phyloP scores from a whole-genome alignment of 2,888 invertebrate genomes.

The Microctonus hyperodae region DNA sequence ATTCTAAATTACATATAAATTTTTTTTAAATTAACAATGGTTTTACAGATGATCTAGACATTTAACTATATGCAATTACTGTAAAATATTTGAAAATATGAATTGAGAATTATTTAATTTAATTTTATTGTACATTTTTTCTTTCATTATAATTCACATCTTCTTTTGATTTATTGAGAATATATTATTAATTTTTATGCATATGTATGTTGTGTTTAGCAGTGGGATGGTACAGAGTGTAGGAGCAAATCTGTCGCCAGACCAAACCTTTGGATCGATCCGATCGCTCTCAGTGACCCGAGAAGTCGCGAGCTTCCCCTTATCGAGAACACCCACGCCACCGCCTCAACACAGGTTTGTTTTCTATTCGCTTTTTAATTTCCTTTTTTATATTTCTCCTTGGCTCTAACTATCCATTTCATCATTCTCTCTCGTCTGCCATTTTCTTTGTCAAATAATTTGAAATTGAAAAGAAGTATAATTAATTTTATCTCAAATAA shows the following conservation, averaged over 20 bases:
- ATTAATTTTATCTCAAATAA: no score
- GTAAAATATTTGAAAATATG: no score
- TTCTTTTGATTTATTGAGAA: not conserved
- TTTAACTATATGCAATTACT: no score
- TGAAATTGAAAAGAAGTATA: no score
- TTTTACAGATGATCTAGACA: no score
- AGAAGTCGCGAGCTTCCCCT: slow-evolving; percentile 80
- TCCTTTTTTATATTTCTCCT: not conserved
- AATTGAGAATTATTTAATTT: no score
- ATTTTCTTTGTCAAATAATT: not conserved
- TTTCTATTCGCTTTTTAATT: not conserved
- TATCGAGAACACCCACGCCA: slow-evolving; percentile 77
- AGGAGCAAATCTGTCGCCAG: slow-evolving; percentile 74
- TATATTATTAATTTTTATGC: not conserved
- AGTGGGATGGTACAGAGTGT: slow-evolving; percentile 74
- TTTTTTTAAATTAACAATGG: no score
- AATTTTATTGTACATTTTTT: not conserved
- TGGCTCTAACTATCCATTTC: not conserved
- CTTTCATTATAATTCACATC: not conserved
- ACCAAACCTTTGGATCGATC: slow-evolving; percentile 78
- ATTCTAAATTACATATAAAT: no score
- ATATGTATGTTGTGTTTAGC: slow-evolving; percentile 55
- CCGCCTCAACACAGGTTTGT: slow-evolving; percentile 66
- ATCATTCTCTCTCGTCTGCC: no score
- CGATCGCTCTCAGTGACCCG: slow-evolving; percentile 75